phyloP scores from a whole-genome alignment of 1,140 invertebrate genomes.

The Pseudomyrmex flavicornis region DNA sequence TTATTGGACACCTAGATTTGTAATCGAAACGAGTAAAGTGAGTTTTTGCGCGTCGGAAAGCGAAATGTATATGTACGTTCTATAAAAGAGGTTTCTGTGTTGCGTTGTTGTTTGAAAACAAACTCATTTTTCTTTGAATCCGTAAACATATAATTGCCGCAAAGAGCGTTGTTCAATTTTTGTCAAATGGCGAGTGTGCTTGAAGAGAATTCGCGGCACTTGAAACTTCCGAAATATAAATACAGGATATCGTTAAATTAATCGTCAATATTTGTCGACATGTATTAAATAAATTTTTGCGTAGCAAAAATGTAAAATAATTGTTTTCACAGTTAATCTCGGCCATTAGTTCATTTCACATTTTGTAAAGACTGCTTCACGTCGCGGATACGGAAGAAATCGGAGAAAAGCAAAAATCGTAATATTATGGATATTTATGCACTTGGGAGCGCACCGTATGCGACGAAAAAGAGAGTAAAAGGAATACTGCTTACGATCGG shows the following conservation, averaged over 20 bases:
- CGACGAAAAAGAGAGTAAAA: slow-evolving; percentile 68
- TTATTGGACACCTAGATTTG: slow-evolving; percentile 67
- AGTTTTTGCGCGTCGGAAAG: background rate
- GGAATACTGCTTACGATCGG: slow-evolving; percentile 60
- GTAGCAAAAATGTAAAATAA: background rate
- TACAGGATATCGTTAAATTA: background rate
- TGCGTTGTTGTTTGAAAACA: background rate
- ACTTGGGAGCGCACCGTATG: slow-evolving; percentile 69
- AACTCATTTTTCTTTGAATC: background rate
- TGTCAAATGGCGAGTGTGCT: no score
- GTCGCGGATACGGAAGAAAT: slow-evolving; percentile 40
- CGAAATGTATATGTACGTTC: background rate
- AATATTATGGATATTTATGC: slow-evolving; percentile 74
- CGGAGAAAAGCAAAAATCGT: slow-evolving; percentile 59
- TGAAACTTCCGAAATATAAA: background rate
- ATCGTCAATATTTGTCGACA: background rate
- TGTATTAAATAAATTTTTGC: background rate
- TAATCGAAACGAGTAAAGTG: background rate
- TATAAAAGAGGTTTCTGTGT: no score
- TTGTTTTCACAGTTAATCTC: background rate
- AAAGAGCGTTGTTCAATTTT: no score
- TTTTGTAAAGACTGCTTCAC: background rate
- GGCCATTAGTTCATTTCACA: background rate
- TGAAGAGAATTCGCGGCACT: background rate
- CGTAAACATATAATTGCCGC: background rate